A percentile compares a stretch with the other conserved stretches of the same genome.
Conservation (phyloP, 2,797 vertebrate genomes). For the Coregonus sp. region DNA sequence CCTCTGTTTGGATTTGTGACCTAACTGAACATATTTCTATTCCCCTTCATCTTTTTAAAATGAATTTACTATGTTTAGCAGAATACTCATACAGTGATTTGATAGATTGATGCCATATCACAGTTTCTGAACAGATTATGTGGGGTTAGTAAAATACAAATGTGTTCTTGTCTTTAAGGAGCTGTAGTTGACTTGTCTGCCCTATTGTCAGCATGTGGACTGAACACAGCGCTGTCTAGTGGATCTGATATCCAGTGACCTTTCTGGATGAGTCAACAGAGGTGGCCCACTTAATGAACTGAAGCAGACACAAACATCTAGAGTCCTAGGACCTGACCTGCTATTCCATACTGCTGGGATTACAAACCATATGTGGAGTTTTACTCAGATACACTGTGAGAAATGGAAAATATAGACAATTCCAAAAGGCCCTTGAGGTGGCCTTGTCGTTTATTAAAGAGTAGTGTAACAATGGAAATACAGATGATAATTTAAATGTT, state of each 20-base stretch:
- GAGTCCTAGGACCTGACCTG: neutral
- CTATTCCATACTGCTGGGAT: neutral
- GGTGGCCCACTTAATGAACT: conserved; percentile 1
- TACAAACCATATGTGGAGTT: conserved; percentile 2
- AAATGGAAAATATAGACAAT: conserved; percentile 36
- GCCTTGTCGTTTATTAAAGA: conserved; percentile 79
- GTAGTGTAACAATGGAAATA: conserved; percentile 74
- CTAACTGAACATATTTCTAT: neutral
- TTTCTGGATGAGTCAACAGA: neutral
- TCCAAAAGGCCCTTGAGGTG: conserved; percentile 60
- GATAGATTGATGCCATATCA: neutral
- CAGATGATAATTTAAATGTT: conserved; percentile 56
- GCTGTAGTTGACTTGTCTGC: neutral
- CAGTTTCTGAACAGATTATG: neutral
- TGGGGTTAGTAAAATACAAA: neutral
- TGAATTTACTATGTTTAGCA: neutral
- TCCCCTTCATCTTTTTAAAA: neutral
- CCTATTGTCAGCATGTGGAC: neutral
- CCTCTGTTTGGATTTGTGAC: conserved; percentile 6
- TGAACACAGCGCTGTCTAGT: neutral
- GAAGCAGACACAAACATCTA: neutral
- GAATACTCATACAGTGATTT: neutral
- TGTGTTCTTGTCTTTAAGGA: neutral
- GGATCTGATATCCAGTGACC: neutral
- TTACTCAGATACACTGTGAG: neutral